These are phyloP conservation scores for Drosophila repleta DNA, from an alignment of 1,140 invertebrate species.

Conservation along the genomic window DNA sequence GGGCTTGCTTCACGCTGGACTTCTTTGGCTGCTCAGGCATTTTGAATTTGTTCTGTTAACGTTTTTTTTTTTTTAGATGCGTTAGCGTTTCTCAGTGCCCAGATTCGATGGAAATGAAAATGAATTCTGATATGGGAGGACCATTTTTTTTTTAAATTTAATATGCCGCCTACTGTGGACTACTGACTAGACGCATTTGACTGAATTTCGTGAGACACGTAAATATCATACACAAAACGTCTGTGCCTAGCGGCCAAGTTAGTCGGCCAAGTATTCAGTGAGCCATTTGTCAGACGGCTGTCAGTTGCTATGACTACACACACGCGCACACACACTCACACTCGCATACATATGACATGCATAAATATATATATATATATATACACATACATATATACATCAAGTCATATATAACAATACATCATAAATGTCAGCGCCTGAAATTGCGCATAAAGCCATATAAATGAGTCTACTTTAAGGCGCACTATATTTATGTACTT, in stretches of 20 bases:
- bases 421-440: constrained; percentile 81
- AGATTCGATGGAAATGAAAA: constrained; percentile 8
- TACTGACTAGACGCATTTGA: constrained; percentile 32
- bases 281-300: constrained; percentile 38
- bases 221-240: constrained; percentile 19
- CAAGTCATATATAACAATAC: constrained; percentile 51
- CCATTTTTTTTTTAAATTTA: constrained; percentile 46
- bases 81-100: background rate
- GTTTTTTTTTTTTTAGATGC: background rate
- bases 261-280: constrained; percentile 19
- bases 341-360: background rate
- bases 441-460: constrained; percentile 82
- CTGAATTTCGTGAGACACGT: constrained; percentile 18
- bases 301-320: constrained; percentile 59
- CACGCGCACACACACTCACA: constrained; percentile 9
- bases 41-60: constrained; percentile 11
- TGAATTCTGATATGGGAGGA: background rate
- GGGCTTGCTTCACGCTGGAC: constrained; percentile 6
- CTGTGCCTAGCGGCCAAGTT: constrained; percentile 16
- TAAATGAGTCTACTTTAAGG: constrained; percentile 80
- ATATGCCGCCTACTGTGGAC: constrained; percentile 46
- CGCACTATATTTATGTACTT: constrained; percentile 78
- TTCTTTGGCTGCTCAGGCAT: constrained; percentile 49
- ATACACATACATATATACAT: no score
- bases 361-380: constrained; percentile 12